These are phyloP conservation scores for Talpa occidentalis DNA, from an alignment of 2,113 vertebrate genomes.

Conservation along the genomic window DNA sequence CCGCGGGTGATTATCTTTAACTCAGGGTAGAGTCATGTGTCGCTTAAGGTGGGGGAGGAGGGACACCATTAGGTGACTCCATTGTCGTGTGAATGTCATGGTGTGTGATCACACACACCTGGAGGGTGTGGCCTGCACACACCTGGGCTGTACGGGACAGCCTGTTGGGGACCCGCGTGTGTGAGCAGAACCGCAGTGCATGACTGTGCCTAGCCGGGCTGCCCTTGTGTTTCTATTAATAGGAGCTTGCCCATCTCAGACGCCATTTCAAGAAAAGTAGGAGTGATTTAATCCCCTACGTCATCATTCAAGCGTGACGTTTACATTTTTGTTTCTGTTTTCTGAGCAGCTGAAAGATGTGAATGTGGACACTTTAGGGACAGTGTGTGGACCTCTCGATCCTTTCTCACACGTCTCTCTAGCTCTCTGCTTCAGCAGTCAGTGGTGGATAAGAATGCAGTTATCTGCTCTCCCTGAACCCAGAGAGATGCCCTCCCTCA, in stretches of 20 bases:
- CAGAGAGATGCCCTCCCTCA: background rate
- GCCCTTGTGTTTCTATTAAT: background rate
- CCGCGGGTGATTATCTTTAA: background rate
- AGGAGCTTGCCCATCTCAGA: background rate
- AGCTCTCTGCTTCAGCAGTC: background rate
- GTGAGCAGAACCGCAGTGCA: background rate
- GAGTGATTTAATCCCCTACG: background rate
- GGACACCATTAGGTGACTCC: background rate
- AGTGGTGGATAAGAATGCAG: background rate
- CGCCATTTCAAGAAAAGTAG: background rate
- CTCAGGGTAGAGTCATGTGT: background rate
- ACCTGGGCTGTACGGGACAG: background rate
- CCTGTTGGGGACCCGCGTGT: background rate
- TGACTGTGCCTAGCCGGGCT: background rate
- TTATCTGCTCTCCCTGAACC: fast-evolving
- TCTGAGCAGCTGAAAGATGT: background rate
- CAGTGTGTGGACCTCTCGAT: background rate
- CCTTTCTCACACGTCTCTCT: background rate
- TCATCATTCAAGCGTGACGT: background rate
- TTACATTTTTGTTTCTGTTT: slow-evolving; percentile 2
- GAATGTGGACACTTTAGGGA: background rate
- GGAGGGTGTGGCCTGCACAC: background rate
- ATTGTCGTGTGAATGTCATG: background rate
- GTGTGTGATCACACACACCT: background rate
- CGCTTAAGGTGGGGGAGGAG: background rate